Base-by-base conservation (phyloP, 2,888 invertebrate genomes). In the Geotrupes spiniger region DNA sequence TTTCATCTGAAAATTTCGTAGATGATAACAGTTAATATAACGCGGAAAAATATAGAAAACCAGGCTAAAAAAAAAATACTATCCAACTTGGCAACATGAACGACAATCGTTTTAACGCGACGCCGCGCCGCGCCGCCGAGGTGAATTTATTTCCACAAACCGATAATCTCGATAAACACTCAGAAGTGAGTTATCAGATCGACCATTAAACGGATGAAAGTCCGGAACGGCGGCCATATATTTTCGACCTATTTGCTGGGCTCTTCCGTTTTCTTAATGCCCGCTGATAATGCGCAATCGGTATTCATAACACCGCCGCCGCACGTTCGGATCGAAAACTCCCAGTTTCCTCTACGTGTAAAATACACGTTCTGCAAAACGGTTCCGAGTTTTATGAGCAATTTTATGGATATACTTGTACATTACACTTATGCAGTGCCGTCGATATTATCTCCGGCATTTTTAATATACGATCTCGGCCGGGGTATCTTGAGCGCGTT, bases 241-340 rank as follows among this genome's bases (percentile, higher is more conserved):
- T 33, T 33, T 33, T 15, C 33, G 33, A 33, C 33, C 49, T 48
- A 52, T 49, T 52, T 46, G 46, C 49, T 46, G 43, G 29, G 42
- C 46, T n/a, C 43, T 46, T 52, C 51, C 47, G 51, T 43, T 49
- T 40, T 46, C 46, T 29, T 46, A 53, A 50, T 46, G 46, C 47
- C 43, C 44, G 36, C 36, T 38, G 44, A 47, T 50, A 53, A 53
- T 53, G 45, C 33, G 42, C 45, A 50, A 53, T 53, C 47, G 43
- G 53, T 47, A 53, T 53, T 53, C 53, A 53, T 50, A 46, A 44
- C 53, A 42, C 42, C 50, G 42, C 26, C 40, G n/a, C 25, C 42
- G 29, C 41, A 45, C 47, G 43, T 53, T 46, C 47, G 15, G 33
- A 33, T 33, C 15, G 33, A 33, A 33, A 33, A 33, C 11, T 33